phyloP scores from a whole-genome alignment of 2,113 vertebrate species.

The Ranitomeya imitator region DNA sequence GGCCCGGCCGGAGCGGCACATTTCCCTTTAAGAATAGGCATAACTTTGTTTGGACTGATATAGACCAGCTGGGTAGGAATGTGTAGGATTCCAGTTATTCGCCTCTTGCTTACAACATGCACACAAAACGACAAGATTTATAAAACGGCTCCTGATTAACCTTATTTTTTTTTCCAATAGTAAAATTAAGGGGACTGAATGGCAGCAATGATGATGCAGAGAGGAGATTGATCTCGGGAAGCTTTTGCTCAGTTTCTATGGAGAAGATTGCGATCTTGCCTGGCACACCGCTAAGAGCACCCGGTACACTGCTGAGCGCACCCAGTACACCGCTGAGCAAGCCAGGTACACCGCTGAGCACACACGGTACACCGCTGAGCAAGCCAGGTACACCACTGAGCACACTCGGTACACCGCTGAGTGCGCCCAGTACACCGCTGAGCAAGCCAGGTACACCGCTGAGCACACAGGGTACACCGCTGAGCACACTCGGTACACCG shows the following conservation, averaged over 20 bases:
- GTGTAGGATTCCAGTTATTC: not conserved
- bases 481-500: too few species aligned
- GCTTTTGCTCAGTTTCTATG: constrained; percentile 33
- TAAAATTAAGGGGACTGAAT: constrained; percentile 35
- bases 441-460: too few species aligned
- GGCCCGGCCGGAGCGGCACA: too few species aligned
- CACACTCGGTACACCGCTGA: too few species aligned
- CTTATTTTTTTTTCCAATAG: not conserved
- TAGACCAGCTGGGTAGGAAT: not conserved
- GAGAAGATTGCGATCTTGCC: constrained; percentile 13
- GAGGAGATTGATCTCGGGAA: constrained; percentile 25
- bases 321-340: too few species aligned
- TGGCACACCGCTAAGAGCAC: too few species aligned
- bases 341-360: too few species aligned
- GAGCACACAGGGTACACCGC: too few species aligned
- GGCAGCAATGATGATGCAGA: constrained; percentile 14
- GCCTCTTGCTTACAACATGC: not conserved
- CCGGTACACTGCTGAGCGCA: too few species aligned
- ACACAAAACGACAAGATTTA: not conserved
- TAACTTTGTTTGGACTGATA: not conserved
- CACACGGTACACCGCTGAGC: too few species aligned
- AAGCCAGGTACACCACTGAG: too few species aligned
- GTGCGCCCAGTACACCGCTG: too few species aligned
- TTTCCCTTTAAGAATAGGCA: not conserved
- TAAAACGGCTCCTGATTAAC: constrained; percentile 26